Evolutionary conservation across 1,140 invertebrate genomes (phyloP).

Genomic region (Bilobella aurantiaca): DNA sequence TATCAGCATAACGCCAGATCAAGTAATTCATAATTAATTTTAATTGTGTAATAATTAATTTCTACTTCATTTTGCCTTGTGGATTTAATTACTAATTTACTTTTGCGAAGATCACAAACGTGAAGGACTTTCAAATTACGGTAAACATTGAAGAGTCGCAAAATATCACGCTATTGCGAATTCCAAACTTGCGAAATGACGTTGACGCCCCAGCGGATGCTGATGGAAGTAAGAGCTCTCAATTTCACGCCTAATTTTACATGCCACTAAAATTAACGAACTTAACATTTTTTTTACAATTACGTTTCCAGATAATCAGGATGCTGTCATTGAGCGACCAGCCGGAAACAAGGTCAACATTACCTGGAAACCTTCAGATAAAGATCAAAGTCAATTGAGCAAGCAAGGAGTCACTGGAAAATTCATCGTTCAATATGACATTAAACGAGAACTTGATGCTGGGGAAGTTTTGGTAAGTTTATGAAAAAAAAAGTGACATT

Average conservation of each 20-base stretch:
- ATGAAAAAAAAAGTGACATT: not conserved
- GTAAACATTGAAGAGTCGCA: slow-evolving; percentile 49
- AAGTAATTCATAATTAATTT: slow-evolving; percentile 32
- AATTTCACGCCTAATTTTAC: too few relatives aligned
- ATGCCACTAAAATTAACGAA: slow-evolving; percentile 10
- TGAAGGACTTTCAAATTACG: slow-evolving; percentile 44
- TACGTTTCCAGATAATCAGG: slow-evolving; percentile 23
- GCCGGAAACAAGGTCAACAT: slow-evolving; percentile 31
- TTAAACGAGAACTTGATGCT: slow-evolving; percentile 43
- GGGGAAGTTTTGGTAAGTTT: slow-evolving; percentile 48
- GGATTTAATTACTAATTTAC: not conserved
- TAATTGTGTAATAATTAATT: not conserved
- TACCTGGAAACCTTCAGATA: slow-evolving; percentile 42
- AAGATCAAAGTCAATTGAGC: slow-evolving; percentile 43
- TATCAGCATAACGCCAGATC: slow-evolving; percentile 51
- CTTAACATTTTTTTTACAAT: not conserved
- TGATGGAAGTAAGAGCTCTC: slow-evolving; percentile 36
- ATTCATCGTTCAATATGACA: slow-evolving; percentile 54
- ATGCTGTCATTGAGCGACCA: slow-evolving; percentile 27
- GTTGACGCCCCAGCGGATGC: slow-evolving; percentile 42
- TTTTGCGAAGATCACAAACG: slow-evolving; percentile 11
- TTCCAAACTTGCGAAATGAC: slow-evolving; percentile 51
- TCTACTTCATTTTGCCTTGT: not conserved
- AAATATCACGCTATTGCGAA: slow-evolving; percentile 46
- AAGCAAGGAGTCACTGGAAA: slow-evolving; percentile 48